Conservation (phyloP, 1,140 invertebrate species). For the Sarcophaga bullata region DNA sequence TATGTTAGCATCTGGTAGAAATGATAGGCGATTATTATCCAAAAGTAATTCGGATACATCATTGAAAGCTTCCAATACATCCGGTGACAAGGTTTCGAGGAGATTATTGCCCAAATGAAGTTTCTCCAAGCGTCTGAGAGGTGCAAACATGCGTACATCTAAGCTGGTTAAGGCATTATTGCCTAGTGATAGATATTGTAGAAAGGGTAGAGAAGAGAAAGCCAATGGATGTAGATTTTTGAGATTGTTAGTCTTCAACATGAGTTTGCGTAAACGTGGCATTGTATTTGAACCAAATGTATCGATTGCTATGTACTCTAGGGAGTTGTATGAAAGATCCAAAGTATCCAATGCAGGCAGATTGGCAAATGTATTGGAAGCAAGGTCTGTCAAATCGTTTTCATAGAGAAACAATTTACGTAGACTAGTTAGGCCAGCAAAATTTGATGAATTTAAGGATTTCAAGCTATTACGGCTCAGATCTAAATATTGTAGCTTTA, state of each 20-base stretch:
- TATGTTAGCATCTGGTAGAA: constrained; percentile 50
- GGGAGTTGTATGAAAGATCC: constrained; percentile 56
- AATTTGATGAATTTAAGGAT: constrained; percentile 48
- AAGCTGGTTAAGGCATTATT: constrained; percentile 53
- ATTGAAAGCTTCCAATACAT: constrained; percentile 51
- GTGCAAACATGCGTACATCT: constrained; percentile 56
- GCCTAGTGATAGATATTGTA: constrained; percentile 57
- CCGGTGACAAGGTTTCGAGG: constrained; percentile 50
- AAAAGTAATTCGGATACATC: constrained; percentile 53
- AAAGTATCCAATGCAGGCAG: constrained; percentile 53
- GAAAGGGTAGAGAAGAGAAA: constrained; percentile 55
- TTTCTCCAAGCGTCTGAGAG: constrained; percentile 55
- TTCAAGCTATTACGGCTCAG: constrained; percentile 54
- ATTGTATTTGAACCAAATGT: constrained; percentile 51
- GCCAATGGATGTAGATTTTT: constrained; percentile 51
- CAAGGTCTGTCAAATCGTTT: constrained; percentile 54
- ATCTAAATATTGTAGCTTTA: constrained; percentile 52
- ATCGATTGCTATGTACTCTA: constrained; percentile 50
- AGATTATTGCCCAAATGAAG: constrained; percentile 58
- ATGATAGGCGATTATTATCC: constrained; percentile 60
- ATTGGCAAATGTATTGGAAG: constrained; percentile 50
- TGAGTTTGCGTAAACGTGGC: constrained; percentile 51
- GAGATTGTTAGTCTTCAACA: constrained; percentile 54
- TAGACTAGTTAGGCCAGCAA: constrained; percentile 50
- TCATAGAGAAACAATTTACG: constrained; percentile 56